Conservation (phyloP, 23 tunicate species). For the Halocynthia aurantium region DNA sequence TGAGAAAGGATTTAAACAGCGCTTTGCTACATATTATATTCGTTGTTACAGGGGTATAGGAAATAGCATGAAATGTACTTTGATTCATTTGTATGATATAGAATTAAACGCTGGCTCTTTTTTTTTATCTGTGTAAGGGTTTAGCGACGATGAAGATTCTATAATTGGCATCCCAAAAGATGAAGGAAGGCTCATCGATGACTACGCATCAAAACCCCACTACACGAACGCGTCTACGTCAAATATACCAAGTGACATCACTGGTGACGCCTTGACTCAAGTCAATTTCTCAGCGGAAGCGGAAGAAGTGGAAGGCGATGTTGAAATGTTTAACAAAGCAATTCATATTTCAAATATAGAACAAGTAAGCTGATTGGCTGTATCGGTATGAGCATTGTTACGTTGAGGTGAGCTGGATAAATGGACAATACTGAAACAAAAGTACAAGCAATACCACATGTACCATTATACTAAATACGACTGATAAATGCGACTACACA, state of each 20-base stretch:
- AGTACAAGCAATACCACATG: not conserved
- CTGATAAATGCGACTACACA: not conserved
- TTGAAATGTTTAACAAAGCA: constrained; percentile 44
- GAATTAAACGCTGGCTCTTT: too few relatives aligned
- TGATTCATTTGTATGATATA: too few relatives aligned
- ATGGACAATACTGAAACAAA: not conserved
- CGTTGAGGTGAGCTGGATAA: not conserved
- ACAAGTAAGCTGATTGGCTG: constrained; percentile 14
- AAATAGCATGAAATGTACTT: too few relatives aligned
- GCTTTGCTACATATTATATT: too few relatives aligned
- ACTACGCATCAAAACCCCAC: not conserved
- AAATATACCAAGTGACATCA: constrained; percentile 4
- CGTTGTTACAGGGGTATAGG: too few relatives aligned
- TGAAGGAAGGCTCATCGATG: not conserved
- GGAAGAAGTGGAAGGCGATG: constrained; percentile 52
- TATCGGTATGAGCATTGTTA: not conserved
- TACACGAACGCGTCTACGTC: not conserved
- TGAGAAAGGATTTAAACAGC: too few relatives aligned
- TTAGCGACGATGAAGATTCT: constrained; percentile 5
- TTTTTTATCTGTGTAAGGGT: not conserved
- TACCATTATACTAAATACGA: not conserved
- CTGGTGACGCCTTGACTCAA: not conserved
- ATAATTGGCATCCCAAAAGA: not conserved
- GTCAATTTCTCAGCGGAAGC: constrained; percentile 14
- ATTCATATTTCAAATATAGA: constrained; percentile 57